These are phyloP conservation scores for Lophius piscatorius DNA, from an alignment of 2,113 vertebrate genomes.

Conservation along the genomic window DNA sequence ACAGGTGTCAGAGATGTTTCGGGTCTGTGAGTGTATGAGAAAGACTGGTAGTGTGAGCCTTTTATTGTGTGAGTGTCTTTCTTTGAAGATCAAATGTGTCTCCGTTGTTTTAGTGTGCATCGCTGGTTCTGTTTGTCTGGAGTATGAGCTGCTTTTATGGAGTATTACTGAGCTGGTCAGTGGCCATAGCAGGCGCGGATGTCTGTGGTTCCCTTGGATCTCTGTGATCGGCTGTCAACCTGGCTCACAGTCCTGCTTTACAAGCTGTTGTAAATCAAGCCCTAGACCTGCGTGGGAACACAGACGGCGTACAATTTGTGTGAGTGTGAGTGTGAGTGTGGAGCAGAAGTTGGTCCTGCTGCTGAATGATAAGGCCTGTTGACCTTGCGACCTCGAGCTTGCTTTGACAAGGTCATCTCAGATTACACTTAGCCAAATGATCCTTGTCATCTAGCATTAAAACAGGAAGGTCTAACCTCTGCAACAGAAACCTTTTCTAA, in stretches of 20 bases:
- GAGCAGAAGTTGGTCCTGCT: conserved; percentile 51
- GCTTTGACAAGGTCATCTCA: conserved; percentile 62
- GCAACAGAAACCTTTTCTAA: conserved; percentile 39
- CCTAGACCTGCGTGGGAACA: conserved; percentile 68
- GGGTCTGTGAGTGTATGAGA: conserved; percentile 26
- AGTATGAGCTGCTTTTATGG: conserved; percentile 60
- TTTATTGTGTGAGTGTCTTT: conserved; percentile 33
- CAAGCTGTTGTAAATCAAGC: conserved; percentile 68
- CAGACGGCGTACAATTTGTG: conserved; percentile 24
- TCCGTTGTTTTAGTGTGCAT: conserved; percentile 32
- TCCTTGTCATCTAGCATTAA: conserved; percentile 52
- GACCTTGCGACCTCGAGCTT: conserved; percentile 61
- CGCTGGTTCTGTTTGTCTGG: conserved; percentile 39
- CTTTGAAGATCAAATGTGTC: conserved; percentile 57
- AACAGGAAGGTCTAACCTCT: conserved; percentile 55
- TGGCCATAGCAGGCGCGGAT: conserved; percentile 33
- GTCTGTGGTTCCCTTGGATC: conserved; percentile 66
- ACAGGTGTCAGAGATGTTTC: conserved; percentile 63
- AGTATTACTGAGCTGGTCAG: conserved; percentile 63
- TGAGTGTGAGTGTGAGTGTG: conserved; percentile 22
- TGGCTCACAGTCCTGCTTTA: conserved; percentile 63
- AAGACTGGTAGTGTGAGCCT: conserved; percentile 16
- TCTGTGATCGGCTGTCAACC: conserved; percentile 67
- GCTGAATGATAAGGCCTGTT: conserved; percentile 65
- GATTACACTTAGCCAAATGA: conserved; percentile 67